Base-by-base conservation (phyloP, 2,113 vertebrate species). In the Gnathonemus longibarbis region DNA sequence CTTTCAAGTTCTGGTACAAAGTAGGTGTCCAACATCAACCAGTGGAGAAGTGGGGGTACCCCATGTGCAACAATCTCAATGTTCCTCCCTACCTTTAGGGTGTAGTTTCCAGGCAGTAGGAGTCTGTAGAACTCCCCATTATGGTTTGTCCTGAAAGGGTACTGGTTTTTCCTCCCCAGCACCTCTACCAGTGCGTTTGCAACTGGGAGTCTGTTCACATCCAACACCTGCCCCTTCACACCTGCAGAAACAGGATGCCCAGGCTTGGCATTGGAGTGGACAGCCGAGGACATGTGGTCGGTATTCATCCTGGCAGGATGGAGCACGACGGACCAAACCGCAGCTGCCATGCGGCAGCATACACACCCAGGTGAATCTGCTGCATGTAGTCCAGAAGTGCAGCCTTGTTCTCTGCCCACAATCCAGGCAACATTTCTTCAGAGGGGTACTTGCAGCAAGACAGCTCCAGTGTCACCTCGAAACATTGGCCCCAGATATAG, bases 391-490 rank as follows among this genome's bases (percentile, higher is more conserved):
- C 95, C 0, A 98, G 93, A 89, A 99, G 93, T 1, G 98, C 95
- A 49, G 92, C 93, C 90, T 92, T 96, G 95, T 99, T 99, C 31
- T 96, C 95, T 3, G 70, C 92, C 98, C 98, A 99, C 91, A 97
- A 95, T 31, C 90, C 89, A 31, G 95, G 94, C 90, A 99, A 96
- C 49, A 96, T 90, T 0, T 91, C 11, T 88, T 80, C 93, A 0
- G 95, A 95, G 92, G 98, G 98, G 83, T 96, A 99, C 96, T 98
- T 98, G 88, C 98, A 99, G 94, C 98, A 99, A 0, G 98, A 99
- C 90, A 99, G 53, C 87, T 99, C 98, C 93, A 99, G 80, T 0
- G 98, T 99, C 84, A 99, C 93, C 94, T 99, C 98, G 90, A 99
- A 95, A 93, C 98, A 99, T 86, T 99, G 98, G 89, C 95, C 96